Conservation (phyloP, 1,140 invertebrate genomes). For the Tigriopus japonicus region DNA sequence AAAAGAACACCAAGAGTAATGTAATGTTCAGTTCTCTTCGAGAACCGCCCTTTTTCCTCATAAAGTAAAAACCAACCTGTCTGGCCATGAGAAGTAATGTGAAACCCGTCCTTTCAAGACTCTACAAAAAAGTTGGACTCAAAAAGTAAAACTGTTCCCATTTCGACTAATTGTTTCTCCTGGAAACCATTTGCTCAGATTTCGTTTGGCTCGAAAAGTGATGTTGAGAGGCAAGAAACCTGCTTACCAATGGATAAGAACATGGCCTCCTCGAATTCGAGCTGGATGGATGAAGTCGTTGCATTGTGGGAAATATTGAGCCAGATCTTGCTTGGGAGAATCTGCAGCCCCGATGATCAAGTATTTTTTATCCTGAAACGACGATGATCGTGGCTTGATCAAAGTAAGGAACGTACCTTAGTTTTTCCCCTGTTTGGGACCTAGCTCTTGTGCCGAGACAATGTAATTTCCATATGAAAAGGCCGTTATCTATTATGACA, state of each 20-base stretch:
- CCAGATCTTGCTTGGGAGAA: constrained; percentile 74
- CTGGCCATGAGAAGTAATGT: neutral
- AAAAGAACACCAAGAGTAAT: neutral
- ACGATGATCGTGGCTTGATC: constrained; percentile 15
- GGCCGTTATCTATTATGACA: no score
- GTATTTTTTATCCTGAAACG: constrained; percentile 74
- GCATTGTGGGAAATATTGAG: constrained; percentile 74
- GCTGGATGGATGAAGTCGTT: constrained; percentile 92
- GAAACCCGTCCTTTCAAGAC: neutral
- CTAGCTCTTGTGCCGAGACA: no score
- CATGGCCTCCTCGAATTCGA: constrained; percentile 63
- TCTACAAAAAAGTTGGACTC: neutral
- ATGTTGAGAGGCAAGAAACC: neutral
- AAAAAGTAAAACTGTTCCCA: constrained; percentile 4
- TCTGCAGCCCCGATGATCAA: constrained; percentile 82
- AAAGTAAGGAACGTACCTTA: no score
- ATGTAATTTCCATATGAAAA: no score
- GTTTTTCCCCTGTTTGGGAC: no score
- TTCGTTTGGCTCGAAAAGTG: neutral
- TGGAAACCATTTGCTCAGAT: no score
- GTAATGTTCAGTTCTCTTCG: neutral
- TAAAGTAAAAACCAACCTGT: neutral
- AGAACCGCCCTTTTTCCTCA: neutral
- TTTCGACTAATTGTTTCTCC: neutral
- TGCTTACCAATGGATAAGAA: constrained; percentile 85